Conservation (phyloP, 1,140 invertebrate species). For the Leptinotarsa defecta region DNA sequence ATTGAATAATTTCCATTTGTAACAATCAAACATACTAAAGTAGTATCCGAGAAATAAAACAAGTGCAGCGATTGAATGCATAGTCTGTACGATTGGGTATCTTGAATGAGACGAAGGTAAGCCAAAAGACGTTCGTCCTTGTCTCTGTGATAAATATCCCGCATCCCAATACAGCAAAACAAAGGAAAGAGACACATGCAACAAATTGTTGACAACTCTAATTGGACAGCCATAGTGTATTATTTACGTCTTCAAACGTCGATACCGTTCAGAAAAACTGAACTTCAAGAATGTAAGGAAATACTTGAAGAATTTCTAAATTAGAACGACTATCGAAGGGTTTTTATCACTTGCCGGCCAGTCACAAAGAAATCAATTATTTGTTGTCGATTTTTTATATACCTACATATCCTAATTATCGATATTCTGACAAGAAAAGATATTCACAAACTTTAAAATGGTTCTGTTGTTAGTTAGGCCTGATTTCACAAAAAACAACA, state of each 20-base stretch:
- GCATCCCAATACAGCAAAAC: constrained; percentile 11
- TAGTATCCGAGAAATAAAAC: no score
- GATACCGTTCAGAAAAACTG: constrained; percentile 11
- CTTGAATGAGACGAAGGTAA: neutral
- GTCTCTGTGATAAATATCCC: constrained; percentile 7
- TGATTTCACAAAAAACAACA: no score
- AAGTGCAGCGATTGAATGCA: neutral
- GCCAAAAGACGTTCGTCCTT: constrained; percentile 6
- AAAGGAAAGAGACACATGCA: constrained; percentile 27
- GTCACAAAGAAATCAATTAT: constrained; percentile 23
- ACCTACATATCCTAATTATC: neutral
- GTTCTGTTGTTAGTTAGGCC: no score
- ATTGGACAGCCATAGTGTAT: constrained; percentile 29
- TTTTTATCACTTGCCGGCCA: constrained; percentile 24
- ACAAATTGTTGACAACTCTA: constrained; percentile 30
- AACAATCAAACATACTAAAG: no score
- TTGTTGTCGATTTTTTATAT: constrained; percentile 10
- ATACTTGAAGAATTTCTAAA: constrained; percentile 28
- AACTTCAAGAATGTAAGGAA: constrained; percentile 14
- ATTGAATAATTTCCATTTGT: no score
- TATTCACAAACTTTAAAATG: no score
- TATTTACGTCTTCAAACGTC: constrained; percentile 29
- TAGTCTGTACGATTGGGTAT: neutral
- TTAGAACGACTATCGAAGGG: constrained; percentile 25
- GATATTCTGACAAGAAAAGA: neutral